Base-by-base conservation (phyloP, 2,888 invertebrate species). In the Trichopria drosophilae region DNA sequence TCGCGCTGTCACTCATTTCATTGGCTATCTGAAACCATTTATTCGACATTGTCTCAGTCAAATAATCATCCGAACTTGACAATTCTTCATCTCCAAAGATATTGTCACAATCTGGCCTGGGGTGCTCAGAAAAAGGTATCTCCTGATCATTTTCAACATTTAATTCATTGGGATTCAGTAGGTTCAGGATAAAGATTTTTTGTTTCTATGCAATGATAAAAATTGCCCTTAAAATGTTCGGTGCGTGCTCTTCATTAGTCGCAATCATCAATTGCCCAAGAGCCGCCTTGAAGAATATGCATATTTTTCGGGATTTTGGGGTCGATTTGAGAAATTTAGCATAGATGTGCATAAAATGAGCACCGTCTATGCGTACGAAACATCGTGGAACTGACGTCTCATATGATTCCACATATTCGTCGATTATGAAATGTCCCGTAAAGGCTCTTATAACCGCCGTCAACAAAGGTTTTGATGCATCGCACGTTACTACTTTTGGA, bases 221-320 rank as follows among this genome's bases (percentile, higher is more conserved):
- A 6, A 37, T 20, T 2, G 23, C 37, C 10, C n/a, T 37, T 1
- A 37, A 10, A 12, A 23, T n/a, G 10, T 37, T 22, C 15, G 2
- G 22, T 13, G 37, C 23, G 4, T 3, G 5, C n/a, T 22, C 22
- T 23, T 23, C 37, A 6, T 22, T 1, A 23, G 9, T 7, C 9
- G 37, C 36, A 5, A 37, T 18, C 4, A 37, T 22, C 6, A 37
- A 10, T 22, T 37, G 36, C 12, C 37, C 37, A 9, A 37, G 10
- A 6, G 7, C 23, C 15, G 37, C 37, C n/a, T 37, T 37, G n/a
- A n/a, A 37, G 15, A 37, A 37, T 1, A 22, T n/a, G 4, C 37
- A 15, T 23, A 37, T 20, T 12, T 22, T 37, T 12, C 13, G 7
- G 6, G n/a, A 10, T 4, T 6, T 20, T 37, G 13, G 13, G 9